A percentile compares a stretch with the other conserved stretches of the same genome.
phyloP scores from a whole-genome alignment of 2,113 vertebrate genomes.

The Rutilus rutilus region DNA sequence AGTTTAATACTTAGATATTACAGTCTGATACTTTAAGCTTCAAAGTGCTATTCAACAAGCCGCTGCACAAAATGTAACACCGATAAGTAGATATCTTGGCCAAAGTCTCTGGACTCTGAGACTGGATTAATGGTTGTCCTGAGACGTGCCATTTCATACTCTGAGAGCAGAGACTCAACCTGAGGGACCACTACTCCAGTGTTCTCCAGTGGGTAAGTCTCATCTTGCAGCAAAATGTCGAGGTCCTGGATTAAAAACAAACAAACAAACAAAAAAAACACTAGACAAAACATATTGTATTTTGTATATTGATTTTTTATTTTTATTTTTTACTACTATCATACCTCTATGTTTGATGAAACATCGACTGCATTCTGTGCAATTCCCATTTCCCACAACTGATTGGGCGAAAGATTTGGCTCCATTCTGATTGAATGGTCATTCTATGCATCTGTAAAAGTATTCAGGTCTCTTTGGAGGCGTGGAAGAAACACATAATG shows the following conservation, averaged over 20 bases:
- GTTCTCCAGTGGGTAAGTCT: not conserved
- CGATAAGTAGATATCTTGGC: not conserved
- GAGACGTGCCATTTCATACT: not conserved
- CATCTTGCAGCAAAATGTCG: not conserved
- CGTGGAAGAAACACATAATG: too few species aligned
- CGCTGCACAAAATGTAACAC: not conserved
- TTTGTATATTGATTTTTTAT: not conserved
- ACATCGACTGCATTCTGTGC: too few species aligned
- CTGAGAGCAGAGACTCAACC: not conserved
- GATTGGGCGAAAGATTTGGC: too few species aligned
- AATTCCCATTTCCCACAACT: too few species aligned
- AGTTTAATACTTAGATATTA: too few species aligned
- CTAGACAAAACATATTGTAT: not conserved
- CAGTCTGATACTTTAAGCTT: too few species aligned
- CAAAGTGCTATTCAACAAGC: not conserved
- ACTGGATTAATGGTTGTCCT: not conserved
- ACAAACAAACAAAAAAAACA: too few species aligned
- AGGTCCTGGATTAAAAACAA: not conserved
- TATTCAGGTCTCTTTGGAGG: too few species aligned
- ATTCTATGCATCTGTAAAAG: too few species aligned
- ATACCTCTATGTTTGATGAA: not conserved
- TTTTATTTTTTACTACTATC: not conserved
- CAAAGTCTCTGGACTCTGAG: not conserved
- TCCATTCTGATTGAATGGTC: too few species aligned
- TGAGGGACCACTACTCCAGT: not conserved